Conservation (phyloP, 1,140 invertebrate genomes). For the Neodiprion pinetum region DNA sequence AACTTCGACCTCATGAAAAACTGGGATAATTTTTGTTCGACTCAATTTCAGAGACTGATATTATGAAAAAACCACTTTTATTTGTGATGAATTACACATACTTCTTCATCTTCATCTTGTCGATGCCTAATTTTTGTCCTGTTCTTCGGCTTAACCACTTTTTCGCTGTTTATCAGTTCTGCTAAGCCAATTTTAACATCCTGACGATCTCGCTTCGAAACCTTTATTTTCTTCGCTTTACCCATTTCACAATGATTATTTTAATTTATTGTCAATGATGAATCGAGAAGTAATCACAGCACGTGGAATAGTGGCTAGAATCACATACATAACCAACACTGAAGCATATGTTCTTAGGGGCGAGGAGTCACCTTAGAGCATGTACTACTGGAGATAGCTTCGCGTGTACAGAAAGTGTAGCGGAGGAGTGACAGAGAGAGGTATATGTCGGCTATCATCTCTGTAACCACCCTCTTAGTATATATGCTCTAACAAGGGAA, state of each 20-base stretch:
- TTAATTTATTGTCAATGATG: background rate
- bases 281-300: background rate
- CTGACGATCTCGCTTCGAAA: constrained; percentile 58
- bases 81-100: constrained; percentile 39
- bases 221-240: constrained; percentile 68
- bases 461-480: too few relatives aligned
- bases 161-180: constrained; percentile 66
- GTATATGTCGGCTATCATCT: too few relatives aligned
- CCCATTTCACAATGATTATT: constrained; percentile 59
- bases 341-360: too few relatives aligned
- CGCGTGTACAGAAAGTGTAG: too few relatives aligned
- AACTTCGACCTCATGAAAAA: too few relatives aligned
- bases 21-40: too few relatives aligned
- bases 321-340: too few relatives aligned
- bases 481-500: background rate
- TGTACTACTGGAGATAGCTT: too few relatives aligned
- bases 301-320: background rate
- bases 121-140: constrained; percentile 63
- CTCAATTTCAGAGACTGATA: constrained; percentile 16
- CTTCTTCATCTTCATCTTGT: constrained; percentile 68
- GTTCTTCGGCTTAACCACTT: constrained; percentile 64
- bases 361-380: too few relatives aligned
- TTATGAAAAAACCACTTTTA: constrained; percentile 21
- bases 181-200: constrained; percentile 63
- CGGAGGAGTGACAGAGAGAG: too few relatives aligned